Conservation (phyloP, 2,888 invertebrate species). For the Clistopyga incitator region DNA sequence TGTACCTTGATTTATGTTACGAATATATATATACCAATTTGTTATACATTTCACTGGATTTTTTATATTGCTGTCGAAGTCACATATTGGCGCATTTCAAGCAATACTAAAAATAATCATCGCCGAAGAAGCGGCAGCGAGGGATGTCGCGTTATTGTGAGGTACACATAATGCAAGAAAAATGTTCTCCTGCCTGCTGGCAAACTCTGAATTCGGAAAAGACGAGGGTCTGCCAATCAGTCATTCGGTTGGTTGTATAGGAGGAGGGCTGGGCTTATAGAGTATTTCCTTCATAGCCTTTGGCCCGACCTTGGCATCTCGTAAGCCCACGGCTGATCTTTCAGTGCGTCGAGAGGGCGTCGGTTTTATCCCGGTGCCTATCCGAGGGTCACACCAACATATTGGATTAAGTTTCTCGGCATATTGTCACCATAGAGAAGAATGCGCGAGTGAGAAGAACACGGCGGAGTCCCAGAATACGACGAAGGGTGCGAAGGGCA, state of each 20-base stretch:
- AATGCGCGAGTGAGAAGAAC: conserved; percentile 44
- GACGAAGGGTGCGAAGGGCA: conserved; percentile 41
- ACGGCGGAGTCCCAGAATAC: not conserved
- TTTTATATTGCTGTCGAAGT: conserved; percentile 10
- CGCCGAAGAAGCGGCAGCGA: not conserved
- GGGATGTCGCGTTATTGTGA: conserved; percentile 9
- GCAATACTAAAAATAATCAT: not conserved
- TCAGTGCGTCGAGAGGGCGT: conserved; percentile 56
- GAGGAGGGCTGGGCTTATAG: conserved; percentile 49
- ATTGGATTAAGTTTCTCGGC: conserved; percentile 75
- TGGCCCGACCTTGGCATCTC: not conserved
- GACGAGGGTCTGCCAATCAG: conserved; percentile 71
- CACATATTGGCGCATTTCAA: not conserved
- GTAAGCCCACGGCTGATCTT: conserved; percentile 42
- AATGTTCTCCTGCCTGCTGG: conserved; percentile 17
- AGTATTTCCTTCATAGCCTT: conserved; percentile 41
- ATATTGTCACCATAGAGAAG: conserved; percentile 71
- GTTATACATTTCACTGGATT: not conserved
- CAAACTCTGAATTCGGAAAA: conserved; percentile 45
- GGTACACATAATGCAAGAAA: conserved; percentile 24
- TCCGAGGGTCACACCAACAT: conserved; percentile 73
- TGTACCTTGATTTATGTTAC: not conserved
- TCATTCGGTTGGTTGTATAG: conserved; percentile 60
- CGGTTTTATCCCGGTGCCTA: conserved; percentile 49
- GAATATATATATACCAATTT: not conserved